Evolutionary conservation across 2,888 invertebrate genomes (phyloP).

Genomic region (Flexamia atlantica): DNA sequence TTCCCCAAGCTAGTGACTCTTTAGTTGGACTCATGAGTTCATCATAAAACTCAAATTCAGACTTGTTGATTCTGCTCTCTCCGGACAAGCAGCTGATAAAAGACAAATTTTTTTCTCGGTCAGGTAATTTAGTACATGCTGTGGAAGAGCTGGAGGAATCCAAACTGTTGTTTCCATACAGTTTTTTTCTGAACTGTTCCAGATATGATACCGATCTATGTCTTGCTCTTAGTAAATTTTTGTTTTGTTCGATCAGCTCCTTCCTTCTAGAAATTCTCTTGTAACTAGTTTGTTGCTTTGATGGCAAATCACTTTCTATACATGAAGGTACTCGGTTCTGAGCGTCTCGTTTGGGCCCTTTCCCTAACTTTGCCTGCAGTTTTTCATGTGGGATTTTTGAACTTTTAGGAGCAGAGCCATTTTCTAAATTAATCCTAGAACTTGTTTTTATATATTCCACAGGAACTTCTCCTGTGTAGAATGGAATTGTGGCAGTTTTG

Average conservation of each 20-base stretch:
- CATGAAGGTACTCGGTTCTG: not conserved
- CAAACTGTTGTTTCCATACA: conserved; percentile 14
- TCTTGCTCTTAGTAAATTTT: conserved; percentile 33
- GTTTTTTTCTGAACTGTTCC: conserved; percentile 43
- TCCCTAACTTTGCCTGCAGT: not conserved
- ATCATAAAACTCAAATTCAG: conserved; percentile 12
- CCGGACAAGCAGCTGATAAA: conserved; percentile 6
- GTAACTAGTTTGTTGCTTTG: not conserved
- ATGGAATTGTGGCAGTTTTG: not conserved
- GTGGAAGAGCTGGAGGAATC: conserved; percentile 8
- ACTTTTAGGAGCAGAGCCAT: not conserved
- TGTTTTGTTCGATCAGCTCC: not conserved
- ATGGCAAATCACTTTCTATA: not conserved
- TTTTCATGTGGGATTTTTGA: not conserved
- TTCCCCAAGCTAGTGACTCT: not conserved
- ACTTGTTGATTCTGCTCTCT: not conserved
- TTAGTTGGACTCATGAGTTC: not conserved
- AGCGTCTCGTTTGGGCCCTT: not conserved
- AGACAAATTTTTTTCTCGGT: conserved; percentile 1
- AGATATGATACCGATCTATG: conserved; percentile 52
- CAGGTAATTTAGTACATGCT: not conserved
- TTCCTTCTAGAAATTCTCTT: conserved; percentile 11
- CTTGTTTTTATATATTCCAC: not conserved
- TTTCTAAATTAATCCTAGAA: not conserved
- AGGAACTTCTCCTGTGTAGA: not conserved